Conservation (phyloP, 2,888 invertebrate species). For the Sarcophaga subvicina region DNA sequence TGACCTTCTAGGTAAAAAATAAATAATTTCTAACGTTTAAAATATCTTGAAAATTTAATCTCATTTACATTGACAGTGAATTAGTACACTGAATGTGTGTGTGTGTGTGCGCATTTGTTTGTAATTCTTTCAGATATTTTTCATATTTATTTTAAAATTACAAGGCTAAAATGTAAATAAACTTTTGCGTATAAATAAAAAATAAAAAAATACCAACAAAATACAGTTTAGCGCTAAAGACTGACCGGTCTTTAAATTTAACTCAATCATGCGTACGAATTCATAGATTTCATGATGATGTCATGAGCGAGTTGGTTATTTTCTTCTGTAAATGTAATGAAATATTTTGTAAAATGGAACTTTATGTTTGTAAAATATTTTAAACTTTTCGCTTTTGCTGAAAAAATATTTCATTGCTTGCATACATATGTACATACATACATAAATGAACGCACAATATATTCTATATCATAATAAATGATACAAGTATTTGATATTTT, state of each 20-base stretch:
- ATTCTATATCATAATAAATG: too few relatives aligned
- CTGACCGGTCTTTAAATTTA: conserved; percentile 2
- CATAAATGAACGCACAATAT: too few relatives aligned
- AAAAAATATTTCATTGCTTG: too few relatives aligned
- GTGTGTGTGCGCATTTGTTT: too few relatives aligned
- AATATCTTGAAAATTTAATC: neutral
- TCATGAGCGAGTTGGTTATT: conserved; percentile 23
- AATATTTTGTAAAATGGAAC: too few relatives aligned
- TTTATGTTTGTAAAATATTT: too few relatives aligned
- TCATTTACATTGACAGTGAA: conserved; percentile 53
- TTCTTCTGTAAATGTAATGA: neutral
- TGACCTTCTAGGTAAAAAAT: neutral
- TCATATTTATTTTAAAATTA: conserved; percentile 1
- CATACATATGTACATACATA: too few relatives aligned
- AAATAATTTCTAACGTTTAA: too few relatives aligned
- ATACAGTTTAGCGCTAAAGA: conserved; percentile 10
- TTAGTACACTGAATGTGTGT: neutral
- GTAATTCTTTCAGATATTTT: too few relatives aligned
- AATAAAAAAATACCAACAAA: neutral
- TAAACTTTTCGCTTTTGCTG: too few relatives aligned
- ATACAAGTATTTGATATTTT: too few relatives aligned
- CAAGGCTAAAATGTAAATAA: conserved; percentile 58
- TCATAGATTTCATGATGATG: conserved; percentile 26
- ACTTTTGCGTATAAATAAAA: conserved; percentile 19
- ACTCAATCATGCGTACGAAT: neutral